Conservation (phyloP, 2,888 invertebrate species). For the Conistra vaccinii region DNA sequence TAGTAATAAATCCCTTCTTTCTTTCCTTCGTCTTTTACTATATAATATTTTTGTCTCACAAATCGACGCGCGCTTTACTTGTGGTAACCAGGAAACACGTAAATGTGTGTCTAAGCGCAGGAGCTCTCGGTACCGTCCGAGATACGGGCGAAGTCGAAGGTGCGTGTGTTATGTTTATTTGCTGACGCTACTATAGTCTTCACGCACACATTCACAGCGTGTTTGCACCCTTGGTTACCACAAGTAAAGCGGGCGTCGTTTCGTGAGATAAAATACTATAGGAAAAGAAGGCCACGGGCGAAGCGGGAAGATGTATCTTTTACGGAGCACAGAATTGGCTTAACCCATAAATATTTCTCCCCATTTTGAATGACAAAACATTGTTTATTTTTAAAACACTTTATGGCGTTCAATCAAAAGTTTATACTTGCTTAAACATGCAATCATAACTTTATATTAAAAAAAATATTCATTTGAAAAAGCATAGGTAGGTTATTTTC, state of each 20-base stretch:
- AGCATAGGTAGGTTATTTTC: background rate
- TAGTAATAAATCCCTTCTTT: too few species aligned
- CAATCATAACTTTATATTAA: slow-evolving; percentile 4
- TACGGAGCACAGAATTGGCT: background rate
- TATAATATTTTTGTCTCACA: too few species aligned
- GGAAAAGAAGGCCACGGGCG: background rate
- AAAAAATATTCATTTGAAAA: slow-evolving; percentile 14
- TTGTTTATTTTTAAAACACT: background rate
- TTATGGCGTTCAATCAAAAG: slow-evolving; percentile 1
- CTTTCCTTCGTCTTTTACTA: too few species aligned
- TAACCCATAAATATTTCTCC: background rate
- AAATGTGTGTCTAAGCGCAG: too few species aligned
- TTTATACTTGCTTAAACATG: background rate
- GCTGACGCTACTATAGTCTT: background rate
- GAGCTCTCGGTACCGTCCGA: too few species aligned
- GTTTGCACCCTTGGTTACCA: background rate
- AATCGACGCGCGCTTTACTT: too few species aligned
- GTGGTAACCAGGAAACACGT: too few species aligned
- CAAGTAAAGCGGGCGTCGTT: background rate
- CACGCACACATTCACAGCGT: background rate
- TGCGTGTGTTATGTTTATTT: too few species aligned
- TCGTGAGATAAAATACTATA: background rate
- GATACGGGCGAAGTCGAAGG: too few species aligned
- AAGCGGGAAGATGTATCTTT: background rate
- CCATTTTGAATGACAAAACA: background rate